Base-by-base conservation (phyloP, 2,888 invertebrate species). In the Crematogaster levior region DNA sequence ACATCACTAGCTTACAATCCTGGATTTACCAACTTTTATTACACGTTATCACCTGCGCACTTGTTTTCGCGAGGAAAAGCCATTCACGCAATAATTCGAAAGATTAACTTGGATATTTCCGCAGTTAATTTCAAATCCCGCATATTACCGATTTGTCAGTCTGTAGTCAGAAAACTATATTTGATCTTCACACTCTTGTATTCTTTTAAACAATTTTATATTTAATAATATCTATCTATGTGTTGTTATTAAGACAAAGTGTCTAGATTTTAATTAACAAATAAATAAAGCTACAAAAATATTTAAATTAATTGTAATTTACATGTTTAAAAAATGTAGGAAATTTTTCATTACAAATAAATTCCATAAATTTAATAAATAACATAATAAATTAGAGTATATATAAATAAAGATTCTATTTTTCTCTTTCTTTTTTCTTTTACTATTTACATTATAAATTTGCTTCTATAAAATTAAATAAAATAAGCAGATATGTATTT, bases 11-110 rank as follows among this genome's bases (percentile, higher is more conserved):
- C 63, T 83, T 18, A 37, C 48, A 81, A 80, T 58, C 77, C 63
- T 51, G 40, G 84, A 82, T 83, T 80, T 82, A 72, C 63, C 46
- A 61, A 40, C 56, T 68, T 87, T 87, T 87, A 88, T 88, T 86
- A 60, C 66, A 56, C 74, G 70, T 87, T 87, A 88, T 87, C 86
- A 88, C 53, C 75, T 86, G 83, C 86, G 53, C 53, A 85, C 70
- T 86, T 83, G 86, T 75, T 88, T 84, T 84, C 40, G 61, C 40
- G n/a, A 24, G 30, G 43, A 80, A 82, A 79, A 79, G 53, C 21
- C 46, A 46, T 53, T 70, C 7, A 77, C 15, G 46, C 21, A 34
- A 7, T 40, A 74, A 85, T 53, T 84, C 75, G 66, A 74, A 40
- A 24, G 77, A 63, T 84, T 86, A 81, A 73, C 60, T 68, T 73